Conservation (phyloP, 2,113 vertebrate genomes). For the Agelaius phoeniceus region DNA sequence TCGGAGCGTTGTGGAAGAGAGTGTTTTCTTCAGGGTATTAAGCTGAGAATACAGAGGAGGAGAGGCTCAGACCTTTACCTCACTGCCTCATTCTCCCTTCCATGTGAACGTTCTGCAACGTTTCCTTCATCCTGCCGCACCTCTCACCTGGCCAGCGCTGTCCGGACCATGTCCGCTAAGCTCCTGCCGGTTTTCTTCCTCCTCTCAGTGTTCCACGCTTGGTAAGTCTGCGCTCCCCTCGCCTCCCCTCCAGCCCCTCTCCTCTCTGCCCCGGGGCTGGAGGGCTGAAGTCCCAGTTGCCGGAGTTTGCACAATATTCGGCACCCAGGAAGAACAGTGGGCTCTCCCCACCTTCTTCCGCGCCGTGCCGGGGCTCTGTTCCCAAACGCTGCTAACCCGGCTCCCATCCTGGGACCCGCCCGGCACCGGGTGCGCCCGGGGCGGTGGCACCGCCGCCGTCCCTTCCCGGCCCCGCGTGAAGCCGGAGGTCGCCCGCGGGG, state of each 20-base stretch:
- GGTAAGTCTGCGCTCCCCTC: constrained; percentile 79
- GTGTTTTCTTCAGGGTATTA: constrained; percentile 21
- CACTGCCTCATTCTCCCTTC: not conserved
- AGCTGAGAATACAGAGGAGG: not conserved
- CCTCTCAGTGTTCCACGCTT: constrained; percentile 81
- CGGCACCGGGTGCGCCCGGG: not conserved
- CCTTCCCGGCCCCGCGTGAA: not conserved
- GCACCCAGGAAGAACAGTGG: not conserved
- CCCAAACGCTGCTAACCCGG: not conserved
- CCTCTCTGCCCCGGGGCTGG: not conserved
- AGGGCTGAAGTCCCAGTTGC: not conserved
- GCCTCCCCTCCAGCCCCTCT: not conserved
- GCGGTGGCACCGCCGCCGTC: not conserved
- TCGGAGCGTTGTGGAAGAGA: not conserved
- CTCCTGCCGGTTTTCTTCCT: constrained; percentile 79
- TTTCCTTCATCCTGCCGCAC: constrained; percentile 34
- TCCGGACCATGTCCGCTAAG: constrained; percentile 81
- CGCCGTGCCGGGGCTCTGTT: not conserved
- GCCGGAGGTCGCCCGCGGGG: not conserved
- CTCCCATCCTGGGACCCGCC: not conserved
- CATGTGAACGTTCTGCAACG: not conserved
- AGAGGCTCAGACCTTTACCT: not conserved
- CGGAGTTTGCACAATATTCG: not conserved
- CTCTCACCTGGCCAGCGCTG: constrained; percentile 40
- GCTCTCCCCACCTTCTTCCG: not conserved